Percentiles rank a stretch among this genome's conserved stretches.
Conservation (phyloP, 2,888 invertebrate genomes). For the Diachrysia chrysitis region DNA sequence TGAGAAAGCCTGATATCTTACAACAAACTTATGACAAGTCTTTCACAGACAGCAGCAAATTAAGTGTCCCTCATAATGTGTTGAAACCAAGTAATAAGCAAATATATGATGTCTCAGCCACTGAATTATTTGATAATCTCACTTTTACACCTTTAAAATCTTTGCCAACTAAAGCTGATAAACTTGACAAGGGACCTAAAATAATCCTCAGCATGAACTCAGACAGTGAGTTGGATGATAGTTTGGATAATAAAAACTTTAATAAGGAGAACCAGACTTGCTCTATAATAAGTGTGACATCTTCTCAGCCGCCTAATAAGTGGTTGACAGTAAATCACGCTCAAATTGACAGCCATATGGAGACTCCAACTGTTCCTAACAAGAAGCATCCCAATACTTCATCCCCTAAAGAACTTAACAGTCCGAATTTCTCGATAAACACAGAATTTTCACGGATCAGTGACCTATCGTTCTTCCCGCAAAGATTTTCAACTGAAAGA, state of each 20-base stretch:
- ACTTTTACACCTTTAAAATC: slow-evolving; percentile 82
- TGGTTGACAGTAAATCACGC: slow-evolving; percentile 72
- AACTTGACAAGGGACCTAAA: slow-evolving; percentile 78
- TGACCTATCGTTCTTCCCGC: slow-evolving; percentile 83
- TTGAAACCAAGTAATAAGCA: slow-evolving; percentile 78
- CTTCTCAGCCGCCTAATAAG: slow-evolving; percentile 74
- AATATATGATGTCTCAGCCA: slow-evolving; percentile 60
- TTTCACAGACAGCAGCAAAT: slow-evolving; percentile 53
- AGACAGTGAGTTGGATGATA: slow-evolving; percentile 81
- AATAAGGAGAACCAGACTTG: slow-evolving; percentile 81
- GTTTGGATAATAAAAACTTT: slow-evolving; percentile 70
- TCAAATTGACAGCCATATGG: slow-evolving; percentile 64
- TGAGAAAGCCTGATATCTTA: slow-evolving; percentile 68
- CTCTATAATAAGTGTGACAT: slow-evolving; percentile 77
- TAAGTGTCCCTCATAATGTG: slow-evolving; percentile 66
- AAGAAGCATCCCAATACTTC: slow-evolving; percentile 86
- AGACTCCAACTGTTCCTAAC: slow-evolving; percentile 68
- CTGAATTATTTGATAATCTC: slow-evolving; percentile 81
- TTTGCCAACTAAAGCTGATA: slow-evolving; percentile 69
- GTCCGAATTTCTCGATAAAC: slow-evolving; percentile 85
- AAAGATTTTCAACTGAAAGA: slow-evolving; percentile 83
- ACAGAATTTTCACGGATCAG: slow-evolving; percentile 85
- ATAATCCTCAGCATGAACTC: slow-evolving; percentile 80
- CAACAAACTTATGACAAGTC: slow-evolving; percentile 81
- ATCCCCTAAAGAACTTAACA: slow-evolving; percentile 83